A percentile compares a stretch with the other conserved stretches of the same genome.
Conservation (phyloP, 2,797 vertebrate species). For the Avahi laniger region DNA sequence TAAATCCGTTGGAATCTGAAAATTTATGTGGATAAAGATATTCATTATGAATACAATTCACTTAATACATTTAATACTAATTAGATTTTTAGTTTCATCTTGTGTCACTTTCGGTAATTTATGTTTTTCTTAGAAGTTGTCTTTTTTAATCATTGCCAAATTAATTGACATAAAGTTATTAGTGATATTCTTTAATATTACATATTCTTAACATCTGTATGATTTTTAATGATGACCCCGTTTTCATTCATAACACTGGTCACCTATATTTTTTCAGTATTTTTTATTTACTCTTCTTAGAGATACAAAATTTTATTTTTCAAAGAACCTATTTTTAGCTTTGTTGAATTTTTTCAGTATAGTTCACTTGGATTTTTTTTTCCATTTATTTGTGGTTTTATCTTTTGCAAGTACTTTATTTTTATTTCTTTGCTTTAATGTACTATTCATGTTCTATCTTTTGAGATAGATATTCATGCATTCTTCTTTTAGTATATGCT, state of each 20-base stretch:
- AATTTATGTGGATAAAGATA: neutral
- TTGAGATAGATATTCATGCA: neutral
- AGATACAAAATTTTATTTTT: neutral
- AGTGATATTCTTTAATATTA: neutral
- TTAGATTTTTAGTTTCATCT: neutral
- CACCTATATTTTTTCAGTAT: neutral
- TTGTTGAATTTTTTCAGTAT: neutral
- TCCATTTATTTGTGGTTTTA: neutral
- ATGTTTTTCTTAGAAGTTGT: neutral
- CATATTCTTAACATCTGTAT: neutral
- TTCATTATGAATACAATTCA: neutral
- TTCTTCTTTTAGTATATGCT: neutral
- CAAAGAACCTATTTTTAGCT: neutral
- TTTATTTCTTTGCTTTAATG: neutral
- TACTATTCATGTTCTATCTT: neutral
- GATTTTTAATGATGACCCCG: neutral
- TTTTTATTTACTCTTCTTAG: neutral
- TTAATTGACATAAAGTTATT: neutral
- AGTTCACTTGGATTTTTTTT: neutral
- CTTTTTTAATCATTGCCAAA: neutral
- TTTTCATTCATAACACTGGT: neutral
- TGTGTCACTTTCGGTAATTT: neutral
- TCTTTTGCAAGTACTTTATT: neutral
- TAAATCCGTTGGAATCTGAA: neutral
- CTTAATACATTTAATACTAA: neutral